Evolutionary conservation across 1,140 invertebrate species (phyloP).

Genomic region (Cydia strobilella): DNA sequence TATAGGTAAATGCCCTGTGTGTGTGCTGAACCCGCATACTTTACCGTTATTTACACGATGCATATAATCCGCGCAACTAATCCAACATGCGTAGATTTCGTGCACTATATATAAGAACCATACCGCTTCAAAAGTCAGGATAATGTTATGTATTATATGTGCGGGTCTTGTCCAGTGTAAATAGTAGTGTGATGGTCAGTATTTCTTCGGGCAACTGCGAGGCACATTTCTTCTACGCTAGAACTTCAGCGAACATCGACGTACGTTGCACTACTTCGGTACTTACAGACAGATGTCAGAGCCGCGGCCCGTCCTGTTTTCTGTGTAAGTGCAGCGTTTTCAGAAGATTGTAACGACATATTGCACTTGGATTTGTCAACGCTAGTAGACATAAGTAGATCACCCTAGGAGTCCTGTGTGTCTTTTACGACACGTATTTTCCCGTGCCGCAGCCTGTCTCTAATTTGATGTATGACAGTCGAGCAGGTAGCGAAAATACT

Average conservation of each 20-base stretch:
- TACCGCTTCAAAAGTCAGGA: too few species aligned
- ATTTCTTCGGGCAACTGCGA: not conserved
- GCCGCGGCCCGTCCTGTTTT: not conserved
- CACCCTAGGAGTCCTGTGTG: not conserved
- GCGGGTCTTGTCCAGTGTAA: not conserved
- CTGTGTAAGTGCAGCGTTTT: not conserved
- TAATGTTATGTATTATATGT: too few species aligned
- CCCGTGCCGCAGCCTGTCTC: slow-evolving; percentile 3
- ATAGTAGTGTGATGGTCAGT: not conserved
- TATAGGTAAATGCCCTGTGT: too few species aligned
- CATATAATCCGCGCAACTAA: too few species aligned
- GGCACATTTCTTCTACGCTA: not conserved
- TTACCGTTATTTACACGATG: too few species aligned
- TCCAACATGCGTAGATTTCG: too few species aligned
- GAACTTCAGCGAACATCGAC: not conserved
- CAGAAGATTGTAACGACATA: not conserved
- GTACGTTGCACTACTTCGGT: not conserved
- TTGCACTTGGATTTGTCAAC: not conserved
- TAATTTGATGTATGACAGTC: slow-evolving; percentile 54
- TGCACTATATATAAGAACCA: too few species aligned
- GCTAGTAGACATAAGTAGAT: not conserved
- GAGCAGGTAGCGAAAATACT: slow-evolving; percentile 94
- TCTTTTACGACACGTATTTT: not conserved
- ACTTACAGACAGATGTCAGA: not conserved
- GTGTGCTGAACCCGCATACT: too few species aligned